Evolutionary conservation across 1,140 invertebrate genomes (phyloP), one percentile per base, ranked within the genome.

Genomic region (Lasaia peninsularis): DNA sequence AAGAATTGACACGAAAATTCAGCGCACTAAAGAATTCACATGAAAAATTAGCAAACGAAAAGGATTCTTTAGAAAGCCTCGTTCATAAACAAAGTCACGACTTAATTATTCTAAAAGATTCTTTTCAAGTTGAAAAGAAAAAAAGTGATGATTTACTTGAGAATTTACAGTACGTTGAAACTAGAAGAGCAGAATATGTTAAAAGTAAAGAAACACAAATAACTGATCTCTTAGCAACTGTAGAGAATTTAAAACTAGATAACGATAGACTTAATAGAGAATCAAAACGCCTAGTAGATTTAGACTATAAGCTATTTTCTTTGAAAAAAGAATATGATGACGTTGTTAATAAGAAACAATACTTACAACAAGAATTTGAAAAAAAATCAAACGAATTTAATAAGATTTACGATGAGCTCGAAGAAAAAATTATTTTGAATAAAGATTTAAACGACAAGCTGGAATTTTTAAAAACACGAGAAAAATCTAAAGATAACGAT

Each of bases 391-490:
- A 66, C 32, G 74, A 83, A 63, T 48, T 78, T 7, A 71, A 71
- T 21, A 65, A 66, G 44, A 63, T 81, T 35, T 63, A 72, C 28
- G 58, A 76, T n/a, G 63, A 44, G 9, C 62, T 87, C 32, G 68
- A 82, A 63, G 55, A 32, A 5, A 78, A 75, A 73, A 78, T 60
- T 21, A 69, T 75, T 40, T 74, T 83, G 64, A 82, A 78, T 49
- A 60, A 51, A 52, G 56, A 69, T 16, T 65, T 83, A 37, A 40
- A 49, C 18, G 40, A 65, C 56, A 59, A 77, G 55, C 62, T 83
- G 7, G 55, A 73, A 48, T 20, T 28, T 4, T 53, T 80, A 50
- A 52, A 78, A 60, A 11, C 14, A 16, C 53, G 61, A 20, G 58
- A 76, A 60, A 32, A 35, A 3, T 52, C 53, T 48, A 48, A 57